Evolutionary conservation across 2,888 invertebrate genomes (phyloP).

Genomic region (Notodonta dromedarius): DNA sequence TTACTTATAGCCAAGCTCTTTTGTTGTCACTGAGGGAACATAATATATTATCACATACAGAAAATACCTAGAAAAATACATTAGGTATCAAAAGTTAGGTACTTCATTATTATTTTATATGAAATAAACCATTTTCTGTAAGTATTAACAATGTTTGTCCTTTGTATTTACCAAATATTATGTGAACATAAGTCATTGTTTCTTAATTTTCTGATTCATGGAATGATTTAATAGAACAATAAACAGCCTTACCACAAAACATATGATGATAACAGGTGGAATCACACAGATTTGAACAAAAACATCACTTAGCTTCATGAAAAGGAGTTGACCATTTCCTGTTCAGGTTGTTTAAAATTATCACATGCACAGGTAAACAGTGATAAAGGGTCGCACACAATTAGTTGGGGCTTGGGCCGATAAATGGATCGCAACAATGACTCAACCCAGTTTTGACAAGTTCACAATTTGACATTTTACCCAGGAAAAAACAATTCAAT

Average conservation of each 20-base stretch:
- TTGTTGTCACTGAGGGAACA: not conserved
- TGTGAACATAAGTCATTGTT: slow-evolving; percentile 21
- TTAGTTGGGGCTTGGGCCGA: slow-evolving; percentile 52
- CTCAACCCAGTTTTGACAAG: slow-evolving; percentile 83
- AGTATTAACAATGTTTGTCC: not conserved
- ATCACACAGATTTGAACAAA: slow-evolving; percentile 29
- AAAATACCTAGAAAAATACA: not conserved
- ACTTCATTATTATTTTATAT: not conserved
- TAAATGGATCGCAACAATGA: slow-evolving; percentile 75
- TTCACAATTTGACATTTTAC: slow-evolving; percentile 81
- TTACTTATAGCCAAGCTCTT: not conserved
- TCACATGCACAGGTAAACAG: slow-evolving; percentile 51
- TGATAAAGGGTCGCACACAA: slow-evolving; percentile 51
- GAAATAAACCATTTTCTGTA: no score
- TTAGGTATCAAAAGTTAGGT: not conserved
- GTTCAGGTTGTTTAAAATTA: slow-evolving; percentile 24
- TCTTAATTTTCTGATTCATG: slow-evolving; percentile 27
- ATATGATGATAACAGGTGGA: slow-evolving; percentile 12
- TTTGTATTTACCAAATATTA: slow-evolving; percentile 3
- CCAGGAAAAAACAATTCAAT: slow-evolving; percentile 73
- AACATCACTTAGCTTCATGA: slow-evolving; percentile 26
- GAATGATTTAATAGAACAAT: slow-evolving; percentile 30
- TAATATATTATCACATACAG: not conserved
- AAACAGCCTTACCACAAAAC: slow-evolving; percentile 22
- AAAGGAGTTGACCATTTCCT: slow-evolving; percentile 18